Evolutionary conservation across 2,113 vertebrate genomes (phyloP), one percentile per base, ranked within the genome.

Genomic region (Pyrgilauda ruficollis): DNA sequence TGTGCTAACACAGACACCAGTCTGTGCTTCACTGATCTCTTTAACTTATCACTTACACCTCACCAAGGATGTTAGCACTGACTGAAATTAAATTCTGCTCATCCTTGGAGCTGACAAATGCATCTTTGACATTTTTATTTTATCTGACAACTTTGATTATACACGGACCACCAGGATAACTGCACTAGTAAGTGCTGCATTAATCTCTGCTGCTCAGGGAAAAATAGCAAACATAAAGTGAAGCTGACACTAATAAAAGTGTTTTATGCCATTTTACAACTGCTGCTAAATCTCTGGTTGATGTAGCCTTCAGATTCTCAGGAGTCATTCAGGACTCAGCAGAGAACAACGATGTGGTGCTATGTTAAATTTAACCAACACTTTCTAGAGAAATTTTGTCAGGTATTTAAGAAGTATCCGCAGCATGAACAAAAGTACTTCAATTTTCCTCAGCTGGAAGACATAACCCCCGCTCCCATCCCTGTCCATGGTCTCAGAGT

Each of bases 91-190:
- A 61, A 52, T 77, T 37, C 70, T 55, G 22, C 2, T 84, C 50
- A 5, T 33, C 39, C 53, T 52, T 59, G 49, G 53, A 64, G 24
- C 86, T 74, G 74, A 64, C 59, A 96, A 83, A 93, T 5, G 28
- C 44, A 56, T 59, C 88, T 90, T 16, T 79, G 83, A 93, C 76
- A 37, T 89, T 89, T 92, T 86, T 55, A 87, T 87, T 84, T 89
- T 76, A 69, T 47, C 87, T 89, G 91, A 73, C 84, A 85, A 41
- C 39, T 91, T 6, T 67, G 62, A 82, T 58, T 33, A 64, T 5
- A 21, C 39, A 73, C 39, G 63, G 26, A 63, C 7, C 59, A 58
- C 74, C 84, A 39, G 4, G 50, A 61, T 55, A 87, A 93, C 87
- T 53, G 30, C 3, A 47, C 46, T 23, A n/a, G 49, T 15, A 84